Base-by-base conservation (phyloP, 1,140 invertebrate genomes). In the Zaprionus gabonicus region DNA sequence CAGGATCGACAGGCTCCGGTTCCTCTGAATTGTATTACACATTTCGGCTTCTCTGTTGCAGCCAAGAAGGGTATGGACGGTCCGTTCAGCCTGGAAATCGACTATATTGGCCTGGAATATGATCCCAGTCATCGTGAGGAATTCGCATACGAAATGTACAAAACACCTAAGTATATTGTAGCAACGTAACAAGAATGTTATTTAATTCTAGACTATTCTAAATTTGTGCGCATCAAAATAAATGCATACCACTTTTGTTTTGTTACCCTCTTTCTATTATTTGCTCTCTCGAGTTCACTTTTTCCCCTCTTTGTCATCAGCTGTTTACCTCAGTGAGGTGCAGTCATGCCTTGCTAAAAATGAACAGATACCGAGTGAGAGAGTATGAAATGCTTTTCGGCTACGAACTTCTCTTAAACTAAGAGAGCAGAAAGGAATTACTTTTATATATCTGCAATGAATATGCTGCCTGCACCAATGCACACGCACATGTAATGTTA, bases 101-200 rank as follows among this genome's bases (percentile, higher is more conserved):
- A 99, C 94, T 98, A 97, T 92, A 96, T 99, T 75, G 98, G 96
- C 17, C 82, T 98, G 23, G 95, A 97, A 83, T 94, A 92, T 87
- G 97, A 99, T 94, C 94, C 95, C 1, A 94, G 93, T 72, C 95
- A 97, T 78, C 94, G 93, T 2, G 98, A 99, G 94, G 94, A 96
- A 79, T 96, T 96, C 94, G 97, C 98, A 0, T 99, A 99, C 94
- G 98, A 99, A 95, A 95, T 95, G 94, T 99, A 98, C 91, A 94
- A 94, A 94, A 94, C 94, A 17, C 94, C 95, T 13, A 95, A 94
- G 87, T 95, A 94, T 91, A 95, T 96, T 84, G 95, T 94, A 78
- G 94, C 88, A 27, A 93, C 93, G 53, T 94, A 93, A 85, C 41
- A 64, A 46, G 25, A 59, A 51, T 62, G 83, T 83, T 81, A 78